These are phyloP conservation scores for Morpho deidamia DNA, from an alignment of 2,888 invertebrate species.

Conservation along the genomic window DNA sequence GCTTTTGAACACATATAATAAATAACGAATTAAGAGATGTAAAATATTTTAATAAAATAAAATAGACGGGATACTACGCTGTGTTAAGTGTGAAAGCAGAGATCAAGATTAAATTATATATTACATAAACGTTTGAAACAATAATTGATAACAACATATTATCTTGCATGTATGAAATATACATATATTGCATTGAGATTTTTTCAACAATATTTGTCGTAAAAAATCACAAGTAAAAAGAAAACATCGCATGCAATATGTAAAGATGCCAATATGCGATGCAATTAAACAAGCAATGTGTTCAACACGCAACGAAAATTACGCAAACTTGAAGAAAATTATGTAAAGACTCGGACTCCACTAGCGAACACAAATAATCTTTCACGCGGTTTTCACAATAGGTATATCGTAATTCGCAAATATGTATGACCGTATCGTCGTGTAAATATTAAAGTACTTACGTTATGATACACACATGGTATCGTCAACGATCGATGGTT, in stretches of 20 bases:
- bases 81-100: too few relatives aligned
- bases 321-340: constrained; percentile 5
- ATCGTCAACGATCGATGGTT: too few relatives aligned
- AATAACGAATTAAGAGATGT: too few relatives aligned
- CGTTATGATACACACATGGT: too few relatives aligned
- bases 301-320: constrained; percentile 7
- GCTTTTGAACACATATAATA: too few relatives aligned
- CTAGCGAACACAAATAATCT: constrained; percentile 8
- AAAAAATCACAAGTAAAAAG: constrained; percentile 3
- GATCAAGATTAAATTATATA: too few relatives aligned
- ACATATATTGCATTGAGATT: too few relatives aligned
- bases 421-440: neutral
- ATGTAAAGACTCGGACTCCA: constrained; percentile 6
- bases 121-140: too few relatives aligned
- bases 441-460: neutral
- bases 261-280: constrained; percentile 7
- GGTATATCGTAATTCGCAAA: neutral
- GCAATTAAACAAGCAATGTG: constrained; percentile 6
- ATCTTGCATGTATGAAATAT: too few relatives aligned
- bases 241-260: constrained; percentile 10
- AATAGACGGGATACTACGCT: too few relatives aligned
- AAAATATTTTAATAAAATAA: too few relatives aligned
- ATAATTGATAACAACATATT: too few relatives aligned
- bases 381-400: constrained; percentile 10
- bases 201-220: neutral